These are phyloP conservation scores for Dasysyrphus albostriatus DNA, from an alignment of 2,888 invertebrate species.

Conservation along the genomic window DNA sequence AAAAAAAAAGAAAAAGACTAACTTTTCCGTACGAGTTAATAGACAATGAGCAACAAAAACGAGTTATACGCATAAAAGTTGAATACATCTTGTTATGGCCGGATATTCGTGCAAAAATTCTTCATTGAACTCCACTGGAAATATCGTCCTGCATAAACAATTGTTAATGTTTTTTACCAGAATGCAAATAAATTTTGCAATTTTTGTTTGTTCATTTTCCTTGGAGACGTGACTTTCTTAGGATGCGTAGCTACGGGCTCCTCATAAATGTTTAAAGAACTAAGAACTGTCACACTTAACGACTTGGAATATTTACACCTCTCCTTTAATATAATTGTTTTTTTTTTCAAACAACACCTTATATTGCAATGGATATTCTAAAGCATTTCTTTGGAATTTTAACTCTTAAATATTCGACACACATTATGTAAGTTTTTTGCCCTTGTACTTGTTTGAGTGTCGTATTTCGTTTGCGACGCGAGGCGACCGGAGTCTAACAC, in stretches of 20 bases:
- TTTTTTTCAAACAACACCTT: neutral
- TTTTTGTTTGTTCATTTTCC: constrained; percentile 4
- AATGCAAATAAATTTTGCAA: constrained; percentile 40
- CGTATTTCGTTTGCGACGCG: no score
- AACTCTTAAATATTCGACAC: neutral
- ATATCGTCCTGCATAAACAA: constrained; percentile 48
- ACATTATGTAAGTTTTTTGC: neutral
- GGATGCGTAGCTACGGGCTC: neutral
- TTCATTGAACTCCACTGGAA: constrained; percentile 42
- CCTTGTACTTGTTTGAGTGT: neutral
- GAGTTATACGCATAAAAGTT: constrained; percentile 67
- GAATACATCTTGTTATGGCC: constrained; percentile 69
- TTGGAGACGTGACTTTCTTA: constrained; percentile 22
- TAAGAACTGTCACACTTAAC: neutral
- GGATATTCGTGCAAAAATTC: constrained; percentile 58
- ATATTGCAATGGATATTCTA: neutral
- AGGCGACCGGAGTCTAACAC: no score
- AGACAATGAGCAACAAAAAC: constrained; percentile 65
- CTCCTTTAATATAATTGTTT: neutral
- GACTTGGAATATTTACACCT: neutral
- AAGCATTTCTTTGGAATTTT: neutral
- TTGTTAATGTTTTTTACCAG: constrained; percentile 23
- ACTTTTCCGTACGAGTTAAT: constrained; percentile 70
- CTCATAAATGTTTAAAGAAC: constrained; percentile 3
- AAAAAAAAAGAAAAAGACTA: constrained; percentile 51